A percentile compares a stretch with the other conserved stretches of the same genome.
Conservation (phyloP, 30 jellyfish, hydroid and myxozoan genomes). For the Calvadosia cruxmelitensis region DNA sequence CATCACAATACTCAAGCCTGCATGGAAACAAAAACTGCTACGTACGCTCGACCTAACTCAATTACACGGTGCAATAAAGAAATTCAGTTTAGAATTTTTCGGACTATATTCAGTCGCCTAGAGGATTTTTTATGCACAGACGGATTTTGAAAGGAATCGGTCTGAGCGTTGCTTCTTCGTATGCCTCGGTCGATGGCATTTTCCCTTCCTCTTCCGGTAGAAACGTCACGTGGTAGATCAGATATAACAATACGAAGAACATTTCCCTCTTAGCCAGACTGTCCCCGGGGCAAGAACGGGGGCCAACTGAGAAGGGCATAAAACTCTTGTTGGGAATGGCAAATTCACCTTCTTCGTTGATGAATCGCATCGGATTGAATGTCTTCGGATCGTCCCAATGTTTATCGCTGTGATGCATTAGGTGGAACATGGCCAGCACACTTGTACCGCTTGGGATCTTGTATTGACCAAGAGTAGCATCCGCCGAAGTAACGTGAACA, state of each 20-base stretch:
- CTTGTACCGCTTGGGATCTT: slow-evolving; percentile 11
- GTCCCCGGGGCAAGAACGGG: slow-evolving; percentile 46
- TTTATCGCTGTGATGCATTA: slow-evolving; percentile 25
- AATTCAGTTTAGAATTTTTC: no score
- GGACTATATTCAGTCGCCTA: no score
- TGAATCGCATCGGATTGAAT: slow-evolving; percentile 35
- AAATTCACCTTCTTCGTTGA: slow-evolving; percentile 37
- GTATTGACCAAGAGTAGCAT: slow-evolving; percentile 2
- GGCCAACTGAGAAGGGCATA: slow-evolving; percentile 47
- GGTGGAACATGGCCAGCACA: slow-evolving; percentile 11
- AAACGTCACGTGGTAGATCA: no score
- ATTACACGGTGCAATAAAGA: no score
- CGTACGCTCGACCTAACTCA: no score
- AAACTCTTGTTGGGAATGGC: slow-evolving; percentile 28
- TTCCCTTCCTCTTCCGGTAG: no score
- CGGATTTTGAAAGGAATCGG: slow-evolving; percentile 40
- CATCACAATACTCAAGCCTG: no score
- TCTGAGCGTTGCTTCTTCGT: slow-evolving; percentile 38
- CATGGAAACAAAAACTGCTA: no score
- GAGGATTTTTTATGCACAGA: no score
- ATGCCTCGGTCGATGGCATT: no score
- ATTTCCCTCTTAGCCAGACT: slow-evolving; percentile 40
- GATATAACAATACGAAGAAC: slow-evolving; percentile 23
- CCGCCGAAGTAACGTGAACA: slow-evolving; percentile 9
- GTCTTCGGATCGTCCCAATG: slow-evolving; percentile 45